These are phyloP conservation scores for Falco concolor DNA, from an alignment of 2,797 vertebrate species.

Conservation along the genomic window DNA sequence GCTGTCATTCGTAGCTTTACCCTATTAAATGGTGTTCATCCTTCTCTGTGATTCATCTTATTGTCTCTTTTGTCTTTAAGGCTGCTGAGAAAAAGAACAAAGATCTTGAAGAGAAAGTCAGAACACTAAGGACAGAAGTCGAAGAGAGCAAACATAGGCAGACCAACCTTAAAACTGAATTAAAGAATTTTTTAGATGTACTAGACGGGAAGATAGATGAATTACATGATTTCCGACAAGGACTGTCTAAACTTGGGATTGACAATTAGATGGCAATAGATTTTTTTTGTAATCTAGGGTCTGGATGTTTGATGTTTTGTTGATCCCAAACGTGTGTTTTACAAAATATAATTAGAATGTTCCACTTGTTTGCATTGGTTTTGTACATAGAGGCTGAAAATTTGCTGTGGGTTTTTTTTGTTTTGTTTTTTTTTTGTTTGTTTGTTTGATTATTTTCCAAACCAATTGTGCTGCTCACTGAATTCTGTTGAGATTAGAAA, in stretches of 20 bases:
- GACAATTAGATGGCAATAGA: constrained; percentile 80
- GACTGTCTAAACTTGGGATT: constrained; percentile 88
- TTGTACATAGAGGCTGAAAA: constrained; percentile 62
- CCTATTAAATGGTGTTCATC: neutral
- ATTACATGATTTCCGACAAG: constrained; percentile 92
- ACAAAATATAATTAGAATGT: constrained; percentile 54
- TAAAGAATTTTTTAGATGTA: constrained; percentile 93
- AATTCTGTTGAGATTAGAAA: constrained; percentile 49
- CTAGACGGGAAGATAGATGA: constrained; percentile 95
- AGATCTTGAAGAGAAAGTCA: constrained; percentile 84
- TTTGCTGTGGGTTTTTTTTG: neutral
- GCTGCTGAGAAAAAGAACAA: constrained; percentile 86
- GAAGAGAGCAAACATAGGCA: constrained; percentile 88
- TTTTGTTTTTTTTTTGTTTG: neutral
- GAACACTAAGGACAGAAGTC: constrained; percentile 81
- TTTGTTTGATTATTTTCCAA: constrained; percentile 43
- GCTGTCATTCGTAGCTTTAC: neutral
- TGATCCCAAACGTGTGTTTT: constrained; percentile 68
- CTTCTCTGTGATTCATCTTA: neutral
- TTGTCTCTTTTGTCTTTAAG: constrained; percentile 72
- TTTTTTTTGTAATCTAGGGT: constrained; percentile 52
- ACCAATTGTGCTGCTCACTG: constrained; percentile 66
- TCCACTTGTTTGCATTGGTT: constrained; percentile 66
- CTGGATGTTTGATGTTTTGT: constrained; percentile 61
- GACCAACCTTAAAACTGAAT: constrained; percentile 87